Evolutionary conservation across 1,140 invertebrate species (phyloP).

Genomic region (Zaprionus davidi): DNA sequence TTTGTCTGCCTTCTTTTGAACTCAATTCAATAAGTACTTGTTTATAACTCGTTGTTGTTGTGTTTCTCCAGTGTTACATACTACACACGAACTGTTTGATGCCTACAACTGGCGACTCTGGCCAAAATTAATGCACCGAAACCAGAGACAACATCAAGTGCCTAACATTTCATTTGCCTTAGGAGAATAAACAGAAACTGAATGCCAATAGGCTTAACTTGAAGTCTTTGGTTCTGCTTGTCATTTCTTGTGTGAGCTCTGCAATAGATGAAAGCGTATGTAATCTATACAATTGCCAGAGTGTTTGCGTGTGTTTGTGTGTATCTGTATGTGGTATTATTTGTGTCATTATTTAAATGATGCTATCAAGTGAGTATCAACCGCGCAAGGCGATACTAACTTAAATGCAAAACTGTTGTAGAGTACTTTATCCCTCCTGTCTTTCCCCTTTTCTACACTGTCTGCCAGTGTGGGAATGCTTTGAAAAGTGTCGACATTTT

Average conservation of each 20-base stretch:
- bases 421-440: background rate
- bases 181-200: slow-evolving; percentile 32
- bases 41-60: background rate
- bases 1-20: background rate
- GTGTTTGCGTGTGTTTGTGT: slow-evolving; percentile 11
- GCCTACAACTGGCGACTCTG: slow-evolving; percentile 16
- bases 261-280: slow-evolving; percentile 20
- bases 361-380: slow-evolving; percentile 58
- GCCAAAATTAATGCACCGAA: slow-evolving; percentile 17
- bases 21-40: background rate
- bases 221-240: slow-evolving; percentile 10
- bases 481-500: slow-evolving; percentile 37
- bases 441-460: background rate
- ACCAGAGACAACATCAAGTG: slow-evolving; percentile 10
- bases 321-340: slow-evolving; percentile 29
- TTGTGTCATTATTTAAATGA: slow-evolving; percentile 75
- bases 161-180: slow-evolving; percentile 15
- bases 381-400: slow-evolving; percentile 40
- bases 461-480: slow-evolving; percentile 11
- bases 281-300: slow-evolving; percentile 21
- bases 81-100: background rate
- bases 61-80: background rate
- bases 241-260: slow-evolving; percentile 4
- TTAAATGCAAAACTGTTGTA: slow-evolving; percentile 23
- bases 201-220: slow-evolving; percentile 56